Evolutionary conservation across 2,888 invertebrate species (phyloP), one percentile per base, ranked within the genome.

Genomic region (Pheosia gnoma): DNA sequence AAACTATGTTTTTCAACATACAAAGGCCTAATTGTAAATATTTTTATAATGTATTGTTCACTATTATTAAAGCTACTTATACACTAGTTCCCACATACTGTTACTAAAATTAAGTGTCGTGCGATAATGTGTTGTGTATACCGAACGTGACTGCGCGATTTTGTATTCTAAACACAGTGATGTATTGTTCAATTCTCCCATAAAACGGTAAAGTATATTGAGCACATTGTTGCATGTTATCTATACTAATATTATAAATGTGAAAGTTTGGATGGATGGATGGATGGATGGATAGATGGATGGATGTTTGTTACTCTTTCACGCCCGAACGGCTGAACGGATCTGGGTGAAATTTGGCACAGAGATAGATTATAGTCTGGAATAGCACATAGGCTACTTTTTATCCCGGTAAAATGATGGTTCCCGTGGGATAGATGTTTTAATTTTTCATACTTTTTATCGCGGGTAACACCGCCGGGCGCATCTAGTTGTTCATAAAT

Each of bases 21-120:
- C 39, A 11, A 55, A 39, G 55, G 55, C 55, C 55, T 55, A 55
- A 55, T 55, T 55, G 55, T 55, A 55, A 55, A 55, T 55, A 55
- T 55, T 55, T 55, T 55, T 55, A 55, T 55, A 55, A n/a, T n/a
- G 13, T 55, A 55, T 55, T 55, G 53, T 53, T 53, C 53, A 37
- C 11, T 53, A 53, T 53, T 53, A 25, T n/a, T 49, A 13, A 36
- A 36, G 5, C 54, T 54, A 54, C 37, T 54, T 38, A n/a, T 55
- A 55, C 39, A 55, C n/a, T 55, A 39, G 55, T 55, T 55, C 39
- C 25, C 13, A 11, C 38, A 55, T 55, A 55, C 55, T 55, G 55
- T 39, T 54, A 36, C 4, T 55, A 39, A 55, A 55, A 6, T 55
- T 55, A 55, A 55, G 55, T 55, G 39, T 8, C 25, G 13, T 51